A percentile compares a stretch with the other conserved stretches of the same genome.
Evolutionary conservation across 2,888 invertebrate species (phyloP).

Genomic region (Lampropteryx suffumata): DNA sequence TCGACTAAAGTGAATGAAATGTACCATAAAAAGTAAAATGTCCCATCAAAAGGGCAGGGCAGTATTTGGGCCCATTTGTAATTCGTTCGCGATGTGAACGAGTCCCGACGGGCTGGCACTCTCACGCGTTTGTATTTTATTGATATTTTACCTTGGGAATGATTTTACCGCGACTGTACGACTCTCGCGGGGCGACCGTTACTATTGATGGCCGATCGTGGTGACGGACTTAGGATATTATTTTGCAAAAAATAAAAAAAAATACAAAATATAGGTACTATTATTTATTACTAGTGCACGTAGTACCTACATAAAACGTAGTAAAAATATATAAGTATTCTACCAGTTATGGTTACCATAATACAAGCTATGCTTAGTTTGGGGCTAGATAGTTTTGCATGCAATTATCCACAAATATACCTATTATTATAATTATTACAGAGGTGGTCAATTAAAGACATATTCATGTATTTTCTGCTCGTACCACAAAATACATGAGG

Average conservation of each 20-base stretch:
- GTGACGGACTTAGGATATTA: conserved; percentile 50
- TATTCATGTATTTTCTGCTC: too few species aligned
- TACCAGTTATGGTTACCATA: too few species aligned
- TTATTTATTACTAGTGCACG: too few species aligned
- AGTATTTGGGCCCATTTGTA: conserved; percentile 65
- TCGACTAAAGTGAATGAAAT: not conserved
- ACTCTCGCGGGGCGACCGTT: conserved; percentile 67
- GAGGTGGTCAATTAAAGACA: too few species aligned
- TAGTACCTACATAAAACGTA: too few species aligned
- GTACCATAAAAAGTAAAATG: conserved; percentile 64
- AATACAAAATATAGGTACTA: too few species aligned
- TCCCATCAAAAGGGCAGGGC: conserved; percentile 72
- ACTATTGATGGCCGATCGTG: conserved; percentile 66
- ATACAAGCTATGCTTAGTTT: too few species aligned
- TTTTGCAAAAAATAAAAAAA: not conserved
- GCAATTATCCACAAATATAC: too few species aligned
- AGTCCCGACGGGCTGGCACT: conserved; percentile 55
- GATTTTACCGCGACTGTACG: conserved; percentile 73
- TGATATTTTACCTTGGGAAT: conserved; percentile 80
- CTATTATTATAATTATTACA: too few species aligned
- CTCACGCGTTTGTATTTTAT: conserved; percentile 76
- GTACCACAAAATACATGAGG: too few species aligned
- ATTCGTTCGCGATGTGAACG: conserved; percentile 61
- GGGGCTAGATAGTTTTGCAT: too few species aligned
- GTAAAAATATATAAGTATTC: too few species aligned